phyloP scores from a whole-genome alignment of 1,140 invertebrate genomes.

The Matsumurasca onukii region DNA sequence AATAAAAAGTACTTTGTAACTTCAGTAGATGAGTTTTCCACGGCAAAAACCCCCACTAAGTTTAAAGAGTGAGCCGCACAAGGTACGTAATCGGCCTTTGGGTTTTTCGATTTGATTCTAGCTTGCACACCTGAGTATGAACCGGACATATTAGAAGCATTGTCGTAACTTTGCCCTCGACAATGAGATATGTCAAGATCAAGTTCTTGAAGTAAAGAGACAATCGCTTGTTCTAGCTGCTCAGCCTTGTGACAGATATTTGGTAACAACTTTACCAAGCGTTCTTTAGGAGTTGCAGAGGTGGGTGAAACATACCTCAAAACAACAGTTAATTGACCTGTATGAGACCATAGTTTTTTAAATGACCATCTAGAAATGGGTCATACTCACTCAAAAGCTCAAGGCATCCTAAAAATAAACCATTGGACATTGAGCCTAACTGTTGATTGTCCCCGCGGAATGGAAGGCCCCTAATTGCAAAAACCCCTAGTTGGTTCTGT shows the following conservation, averaged over 20 bases:
- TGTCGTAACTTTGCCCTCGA: conserved; percentile 42
- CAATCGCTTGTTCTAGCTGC: conserved; percentile 22
- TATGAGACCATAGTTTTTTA: too few species aligned
- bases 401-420: background rate
- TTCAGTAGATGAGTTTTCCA: conserved; percentile 40
- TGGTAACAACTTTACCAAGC: conserved; percentile 16
- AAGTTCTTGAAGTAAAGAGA: conserved; percentile 15
- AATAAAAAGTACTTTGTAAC: background rate
- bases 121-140: conserved; percentile 43
- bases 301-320: conserved; percentile 39
- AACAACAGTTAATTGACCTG: conserved; percentile 41
- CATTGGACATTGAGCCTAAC: conserved; percentile 33
- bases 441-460: conserved; percentile 33
- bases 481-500: too few species aligned
- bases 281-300: background rate
- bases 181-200: conserved; percentile 36
- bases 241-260: conserved; percentile 21
- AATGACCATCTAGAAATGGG: conserved; percentile 39
- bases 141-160: conserved; percentile 42
- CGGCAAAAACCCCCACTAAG: conserved; percentile 41
- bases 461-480: conserved; percentile 32
- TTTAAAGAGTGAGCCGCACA: conserved; percentile 46
- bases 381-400: conserved; percentile 34
- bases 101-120: conserved; percentile 43
- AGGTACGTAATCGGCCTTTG: conserved; percentile 39